Base-by-base conservation (phyloP, 2,797 vertebrate species). In the Pipistrellus pipistrellus region DNA sequence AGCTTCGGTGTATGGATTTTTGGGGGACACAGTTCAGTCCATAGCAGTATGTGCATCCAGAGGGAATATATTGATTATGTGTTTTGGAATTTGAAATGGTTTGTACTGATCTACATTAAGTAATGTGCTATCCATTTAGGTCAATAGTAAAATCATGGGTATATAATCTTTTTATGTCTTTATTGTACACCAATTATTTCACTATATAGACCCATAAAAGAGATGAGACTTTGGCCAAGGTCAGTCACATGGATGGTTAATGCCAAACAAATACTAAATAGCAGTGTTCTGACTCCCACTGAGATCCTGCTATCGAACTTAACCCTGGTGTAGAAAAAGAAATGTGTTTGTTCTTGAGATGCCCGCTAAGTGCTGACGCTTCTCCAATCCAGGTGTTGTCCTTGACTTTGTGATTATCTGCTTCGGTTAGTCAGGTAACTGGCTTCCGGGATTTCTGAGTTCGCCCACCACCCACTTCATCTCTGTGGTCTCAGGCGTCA, bases 401-500 rank as follows among this genome's bases (percentile, higher is more conserved):
- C 1, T 72, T 81, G 68, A 41, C n/a, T 91, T 89, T 53, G 59
- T 9, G 48, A 35, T 41, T 30, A n/a, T 9, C 85, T 87, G n/a
- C 41, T 93, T 46, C 69, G 23, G 30, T 88, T 64, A 66, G 59
- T 75, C 62, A 75, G n/a, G 32, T 53, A 82, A 91, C 35, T 84
- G 72, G 64, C 46, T 44, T 66, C 77, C 66, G 41, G 30, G 30
- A 69, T 81, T 44, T 48, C 83, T 91, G 64, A 85, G 85, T 90
- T 62, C 85, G 57, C 59, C 38, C 59, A 81, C 32, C 38, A 85
- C 55, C 38, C 10, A 44, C 87, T 69, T 73, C 25, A 30, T 78
- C 14, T 62, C 35, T 66, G 15, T n/a, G 25, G 14, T 94, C 76
- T 88, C 48, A 76, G 51, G 17, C 35, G 88, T 32, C 77, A 88